A percentile compares a stretch with the other conserved stretches of the same genome.
These are phyloP conservation scores for Sebastes schlegelii DNA, from an alignment of 2,113 vertebrate species.

Conservation along the genomic window DNA sequence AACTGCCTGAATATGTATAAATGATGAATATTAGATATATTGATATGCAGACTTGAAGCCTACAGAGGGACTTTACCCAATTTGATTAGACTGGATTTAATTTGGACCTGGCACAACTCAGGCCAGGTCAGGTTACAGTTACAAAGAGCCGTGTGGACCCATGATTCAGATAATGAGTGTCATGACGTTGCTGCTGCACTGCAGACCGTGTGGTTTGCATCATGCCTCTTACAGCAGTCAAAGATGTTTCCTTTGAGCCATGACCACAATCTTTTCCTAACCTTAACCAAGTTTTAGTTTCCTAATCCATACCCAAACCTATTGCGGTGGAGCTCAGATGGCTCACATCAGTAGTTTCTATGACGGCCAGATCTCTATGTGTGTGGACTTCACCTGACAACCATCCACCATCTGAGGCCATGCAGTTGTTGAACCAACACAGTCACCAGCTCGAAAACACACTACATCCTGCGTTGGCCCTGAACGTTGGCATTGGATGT, in stretches of 20 bases:
- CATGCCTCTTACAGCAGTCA: not conserved
- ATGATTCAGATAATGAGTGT: slow-evolving; percentile 3
- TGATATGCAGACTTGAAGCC: not conserved
- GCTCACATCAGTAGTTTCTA: not conserved
- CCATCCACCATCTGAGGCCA: not conserved
- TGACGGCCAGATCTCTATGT: not conserved
- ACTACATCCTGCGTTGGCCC: not conserved
- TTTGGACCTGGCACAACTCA: not conserved
- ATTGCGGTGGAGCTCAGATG: not conserved
- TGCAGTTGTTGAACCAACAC: not conserved
- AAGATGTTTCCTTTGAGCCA: not conserved
- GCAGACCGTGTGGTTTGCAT: not conserved
- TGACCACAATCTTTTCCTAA: slow-evolving; percentile 11
- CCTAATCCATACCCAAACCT: not conserved
- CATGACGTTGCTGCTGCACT: not conserved
- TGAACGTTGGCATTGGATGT: not conserved
- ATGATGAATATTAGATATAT: not conserved
- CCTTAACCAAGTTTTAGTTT: not conserved
- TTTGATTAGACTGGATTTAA: not conserved
- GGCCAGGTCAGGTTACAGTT: not conserved
- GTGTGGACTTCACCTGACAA: not conserved
- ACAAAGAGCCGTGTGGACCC: not conserved
- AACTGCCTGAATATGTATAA: not conserved
- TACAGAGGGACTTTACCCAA: not conserved
- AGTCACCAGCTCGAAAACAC: not conserved